phyloP scores from a whole-genome alignment of 2,888 invertebrate species.

The Serripes groenlandicus region DNA sequence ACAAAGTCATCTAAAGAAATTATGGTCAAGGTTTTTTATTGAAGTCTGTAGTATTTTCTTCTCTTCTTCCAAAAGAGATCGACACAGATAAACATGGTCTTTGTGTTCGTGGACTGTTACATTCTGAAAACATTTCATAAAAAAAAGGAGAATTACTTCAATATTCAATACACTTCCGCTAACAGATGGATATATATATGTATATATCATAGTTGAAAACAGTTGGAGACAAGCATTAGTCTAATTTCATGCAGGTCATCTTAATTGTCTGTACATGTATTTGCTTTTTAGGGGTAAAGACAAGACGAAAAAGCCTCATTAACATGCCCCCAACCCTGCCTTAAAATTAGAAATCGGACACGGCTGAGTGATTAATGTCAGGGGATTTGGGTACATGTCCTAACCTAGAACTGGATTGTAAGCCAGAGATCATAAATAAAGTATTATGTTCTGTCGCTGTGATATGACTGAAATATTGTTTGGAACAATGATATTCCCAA shows the following conservation, averaged over 20 bases:
- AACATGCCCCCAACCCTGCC: background rate
- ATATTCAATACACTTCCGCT: background rate
- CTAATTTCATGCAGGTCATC: background rate
- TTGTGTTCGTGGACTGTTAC: background rate
- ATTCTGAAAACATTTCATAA: conserved; percentile 18
- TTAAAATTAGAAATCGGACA: background rate
- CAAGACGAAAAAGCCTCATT: background rate
- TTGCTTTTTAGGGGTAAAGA: background rate
- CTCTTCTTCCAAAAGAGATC: conserved; percentile 10
- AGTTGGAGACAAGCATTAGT: background rate
- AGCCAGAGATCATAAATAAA: background rate
- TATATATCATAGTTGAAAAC: background rate
- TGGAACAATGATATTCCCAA: background rate
- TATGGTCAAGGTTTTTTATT: conserved; percentile 15
- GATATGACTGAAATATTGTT: background rate
- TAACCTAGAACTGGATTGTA: no score
- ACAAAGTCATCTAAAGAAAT: conserved; percentile 17
- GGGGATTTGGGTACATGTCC: no score
- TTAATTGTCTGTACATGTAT: background rate
- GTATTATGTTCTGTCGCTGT: background rate
- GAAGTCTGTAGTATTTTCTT: conserved; percentile 15
- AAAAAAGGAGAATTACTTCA: background rate
- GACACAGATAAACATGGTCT: conserved; percentile 15
- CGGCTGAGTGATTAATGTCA: background rate
- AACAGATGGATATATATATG: background rate